Base-by-base conservation (phyloP, 2,888 invertebrate species). In the Plebejus anna region DNA sequence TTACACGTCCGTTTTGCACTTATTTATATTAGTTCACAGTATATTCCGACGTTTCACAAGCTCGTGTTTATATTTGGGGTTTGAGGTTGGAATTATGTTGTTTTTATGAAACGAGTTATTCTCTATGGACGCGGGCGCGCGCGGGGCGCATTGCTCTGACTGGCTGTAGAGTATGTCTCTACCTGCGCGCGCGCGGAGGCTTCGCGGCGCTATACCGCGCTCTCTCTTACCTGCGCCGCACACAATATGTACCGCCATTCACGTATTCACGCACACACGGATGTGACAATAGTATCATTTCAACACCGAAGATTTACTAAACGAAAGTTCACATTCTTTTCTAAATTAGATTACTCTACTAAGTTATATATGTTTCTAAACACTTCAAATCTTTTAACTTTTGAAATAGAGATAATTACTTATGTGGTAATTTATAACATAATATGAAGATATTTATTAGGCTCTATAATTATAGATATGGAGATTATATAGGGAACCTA, bases 91-190 rank as follows among this genome's bases (percentile, higher is more conserved):
- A 81, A 77, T 79, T 78, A 80, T 87, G 84, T 88, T 88, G 85
- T 87, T 87, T 83, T 85, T 80, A 82, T 82, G 77, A 84, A 84
- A 83, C 85, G 86, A 84, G 86, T 87, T 85, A 85, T 84, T 81
- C 82, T 78, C 79, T 80, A 79, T 80, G 82, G 81, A 88, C 88
- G 88, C 88, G 88, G 86, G 86, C 87, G 90, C 89, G 87, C 90
- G 87, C 88, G 88, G 85, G 82, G 86, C 88, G 89, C 89, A 85
- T 85, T 86, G 83, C 82, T 86, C 82, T 83, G 86, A 89, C 90
- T 90, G 89, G 86, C 81, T 81, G 80, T 82, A 66, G 73, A 75
- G 78, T 77, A 77, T 77, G 78, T 75, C 80, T 80, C 81, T 82
- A 84, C 82, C 87, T 85, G 86, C 88, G 89, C 89, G 88, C 87